Evolutionary conservation across 2,888 invertebrate genomes (phyloP), one percentile per base, ranked within the genome.

Genomic region (Drosophila tripunctata): DNA sequence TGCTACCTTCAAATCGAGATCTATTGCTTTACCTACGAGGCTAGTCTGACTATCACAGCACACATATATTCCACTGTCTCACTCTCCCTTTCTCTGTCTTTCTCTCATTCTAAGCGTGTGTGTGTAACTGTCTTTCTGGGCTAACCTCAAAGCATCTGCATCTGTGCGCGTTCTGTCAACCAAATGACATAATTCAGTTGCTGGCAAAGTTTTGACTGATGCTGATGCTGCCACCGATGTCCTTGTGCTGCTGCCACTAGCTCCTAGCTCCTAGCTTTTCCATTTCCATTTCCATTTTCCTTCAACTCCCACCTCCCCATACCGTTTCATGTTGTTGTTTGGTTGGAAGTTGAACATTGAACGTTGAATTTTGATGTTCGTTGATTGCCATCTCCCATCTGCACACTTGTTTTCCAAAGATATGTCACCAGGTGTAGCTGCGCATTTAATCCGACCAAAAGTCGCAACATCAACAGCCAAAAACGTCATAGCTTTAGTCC

Each of bases 141-240:
- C 47, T 35, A 22, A 22, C 35, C 38, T 27, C 35, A 50, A 36
- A 27, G 56, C 60, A 75, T 71, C 66, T 55, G 71, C 55, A 69
- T 47, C 57, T 75, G 71, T 58, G 65, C 60, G 56, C 67, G 63
- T 48, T 35, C 62, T 56, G 80, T 67, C 86, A 80, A 82, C 77
- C 86, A 79, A 82, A 87, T 83, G 86, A 87, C 82, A 83, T 87
- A 87, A 83, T 83, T 83, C 82, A 86, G 88, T 83, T 87, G 85
- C 74, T 86, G 80, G 83, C 79, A 83, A 83, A 83, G 74, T 82
- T 82, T 82, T 82, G 86, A 87, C 86, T 76, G 87, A 82, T 82
- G 81, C 87, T 75, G 87, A 87, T 73, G 76, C 76, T 76, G 43
- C 67, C 73, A 67, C 52, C 48, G 61, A 54, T 60, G 60, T 62